These are phyloP conservation scores for Ceratothoa steindachneri DNA, from an alignment of 2,888 invertebrate genomes.

Conservation along the genomic window DNA sequence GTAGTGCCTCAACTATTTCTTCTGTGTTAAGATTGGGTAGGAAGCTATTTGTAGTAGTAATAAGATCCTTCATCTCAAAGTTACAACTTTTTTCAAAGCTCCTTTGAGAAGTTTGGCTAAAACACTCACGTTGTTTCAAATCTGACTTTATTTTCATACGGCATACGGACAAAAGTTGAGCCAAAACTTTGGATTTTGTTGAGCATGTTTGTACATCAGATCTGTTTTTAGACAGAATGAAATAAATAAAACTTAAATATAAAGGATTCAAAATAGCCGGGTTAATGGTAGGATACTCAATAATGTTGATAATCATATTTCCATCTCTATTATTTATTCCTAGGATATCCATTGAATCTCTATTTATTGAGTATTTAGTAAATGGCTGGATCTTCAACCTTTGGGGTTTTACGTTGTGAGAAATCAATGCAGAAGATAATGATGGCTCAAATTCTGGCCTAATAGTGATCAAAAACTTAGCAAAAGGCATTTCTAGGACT, in stretches of 20 bases:
- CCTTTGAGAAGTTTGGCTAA: no score
- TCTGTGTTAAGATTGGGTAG: not conserved
- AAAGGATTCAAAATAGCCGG: not conserved
- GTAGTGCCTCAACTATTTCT: not conserved
- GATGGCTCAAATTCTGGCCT: not conserved
- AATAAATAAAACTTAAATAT: conserved; percentile 7
- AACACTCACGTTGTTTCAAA: not conserved
- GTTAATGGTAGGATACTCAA: not conserved
- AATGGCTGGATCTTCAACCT: not conserved
- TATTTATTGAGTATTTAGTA: not conserved
- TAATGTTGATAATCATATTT: not conserved
- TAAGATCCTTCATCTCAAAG: no score
- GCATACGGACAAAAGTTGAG: not conserved
- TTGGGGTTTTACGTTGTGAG: not conserved
- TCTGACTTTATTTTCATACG: not conserved
- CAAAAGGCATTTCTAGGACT: not conserved
- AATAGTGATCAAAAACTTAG: not conserved
- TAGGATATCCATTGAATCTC: not conserved
- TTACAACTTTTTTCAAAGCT: no score
- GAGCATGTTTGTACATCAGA: not conserved
- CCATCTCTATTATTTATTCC: not conserved
- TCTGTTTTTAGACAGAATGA: not conserved
- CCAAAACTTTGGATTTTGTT: conserved; percentile 3
- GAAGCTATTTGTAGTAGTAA: no score
- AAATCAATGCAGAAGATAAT: not conserved